These are phyloP conservation scores for Cynopterus brachyotis DNA, from an alignment of 2,113 vertebrate genomes.

Conservation along the genomic window DNA sequence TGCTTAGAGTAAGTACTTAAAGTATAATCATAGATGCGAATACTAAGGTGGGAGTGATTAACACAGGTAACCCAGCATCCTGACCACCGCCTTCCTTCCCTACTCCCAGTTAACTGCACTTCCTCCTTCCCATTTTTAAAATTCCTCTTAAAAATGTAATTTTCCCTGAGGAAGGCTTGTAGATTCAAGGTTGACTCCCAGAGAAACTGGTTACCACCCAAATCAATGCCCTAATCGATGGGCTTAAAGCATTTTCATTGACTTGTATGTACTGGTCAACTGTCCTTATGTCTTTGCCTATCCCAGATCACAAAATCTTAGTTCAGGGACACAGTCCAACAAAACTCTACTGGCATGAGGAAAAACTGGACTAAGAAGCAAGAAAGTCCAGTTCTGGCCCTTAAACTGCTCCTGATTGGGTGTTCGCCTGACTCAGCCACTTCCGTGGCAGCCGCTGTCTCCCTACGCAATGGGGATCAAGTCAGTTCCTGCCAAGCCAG, in stretches of 20 bases:
- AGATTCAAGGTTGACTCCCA: background rate
- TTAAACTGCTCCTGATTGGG: rapidly evolving
- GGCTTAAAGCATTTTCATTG: constrained; percentile 24
- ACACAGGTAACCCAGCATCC: background rate
- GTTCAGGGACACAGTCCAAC: background rate
- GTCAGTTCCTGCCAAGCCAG: background rate
- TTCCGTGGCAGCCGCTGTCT: background rate
- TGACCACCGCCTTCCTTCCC: background rate
- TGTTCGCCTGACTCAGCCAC: background rate
- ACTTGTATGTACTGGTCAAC: background rate
- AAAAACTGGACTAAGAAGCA: background rate
- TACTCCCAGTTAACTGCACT: background rate
- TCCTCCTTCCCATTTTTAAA: background rate
- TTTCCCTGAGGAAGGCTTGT: background rate
- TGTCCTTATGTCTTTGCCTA: background rate
- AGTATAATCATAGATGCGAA: background rate
- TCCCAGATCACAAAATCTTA: background rate
- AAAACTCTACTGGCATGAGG: background rate
- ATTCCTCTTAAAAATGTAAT: background rate
- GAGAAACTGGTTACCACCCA: background rate
- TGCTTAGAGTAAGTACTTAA: background rate
- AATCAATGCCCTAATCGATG: constrained; percentile 35
- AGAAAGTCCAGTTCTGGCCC: background rate
- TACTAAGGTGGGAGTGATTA: background rate
- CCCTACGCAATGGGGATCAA: background rate